Percentiles rank a stretch among this genome's conserved stretches.
phyloP scores from a whole-genome alignment of 2,888 invertebrate genomes.

The Dynastes maya region DNA sequence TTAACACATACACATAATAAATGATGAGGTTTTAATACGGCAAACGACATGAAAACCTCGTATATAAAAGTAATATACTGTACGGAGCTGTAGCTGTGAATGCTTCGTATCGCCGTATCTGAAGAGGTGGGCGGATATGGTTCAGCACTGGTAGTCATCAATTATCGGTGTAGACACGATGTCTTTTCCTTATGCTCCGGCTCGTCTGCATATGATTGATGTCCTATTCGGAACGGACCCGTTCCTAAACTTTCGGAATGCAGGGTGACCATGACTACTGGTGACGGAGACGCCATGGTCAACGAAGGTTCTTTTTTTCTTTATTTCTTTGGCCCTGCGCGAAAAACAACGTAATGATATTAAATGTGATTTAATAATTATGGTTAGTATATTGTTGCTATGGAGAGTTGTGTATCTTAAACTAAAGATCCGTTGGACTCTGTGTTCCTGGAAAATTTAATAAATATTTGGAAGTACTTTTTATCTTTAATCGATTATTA shows the following conservation, averaged over 20 bases:
- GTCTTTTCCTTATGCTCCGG: slow-evolving; percentile 58
- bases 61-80: slow-evolving; percentile 21
- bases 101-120: slow-evolving; percentile 1
- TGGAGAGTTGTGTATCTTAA: no score
- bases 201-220: slow-evolving; percentile 56
- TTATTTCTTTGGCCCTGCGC: neutral
- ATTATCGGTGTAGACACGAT: slow-evolving; percentile 59
- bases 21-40: no score
- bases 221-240: slow-evolving; percentile 32
- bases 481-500: no score
- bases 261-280: slow-evolving; percentile 11
- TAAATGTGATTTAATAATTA: no score
- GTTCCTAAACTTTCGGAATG: slow-evolving; percentile 22
- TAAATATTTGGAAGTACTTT: no score
- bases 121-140: slow-evolving; percentile 55
- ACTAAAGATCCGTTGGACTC: no score
- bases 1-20: no score
- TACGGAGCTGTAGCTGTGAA: neutral
- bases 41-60: neutral
- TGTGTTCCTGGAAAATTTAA: no score
- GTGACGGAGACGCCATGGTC: neutral
- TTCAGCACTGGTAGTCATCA: slow-evolving; percentile 58
- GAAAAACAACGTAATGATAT: no score
- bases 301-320: neutral
- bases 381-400: no score